Conservation (phyloP, 2,113 vertebrate genomes). For the Barbus barbus region DNA sequence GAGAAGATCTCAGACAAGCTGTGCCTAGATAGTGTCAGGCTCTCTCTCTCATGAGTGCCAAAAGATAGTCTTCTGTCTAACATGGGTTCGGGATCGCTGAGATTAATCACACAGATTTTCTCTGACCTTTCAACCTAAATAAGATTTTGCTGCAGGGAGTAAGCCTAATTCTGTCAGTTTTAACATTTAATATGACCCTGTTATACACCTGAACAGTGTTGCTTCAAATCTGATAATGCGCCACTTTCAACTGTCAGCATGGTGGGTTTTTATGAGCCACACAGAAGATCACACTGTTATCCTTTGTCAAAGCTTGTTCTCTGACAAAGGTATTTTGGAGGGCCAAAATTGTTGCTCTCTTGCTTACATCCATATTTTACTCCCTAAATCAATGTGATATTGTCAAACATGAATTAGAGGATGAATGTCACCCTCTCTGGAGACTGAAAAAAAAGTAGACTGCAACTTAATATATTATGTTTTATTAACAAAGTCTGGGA, state of each 20-base stretch:
- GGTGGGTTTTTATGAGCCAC: slow-evolving; percentile 11
- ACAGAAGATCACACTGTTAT: not conserved
- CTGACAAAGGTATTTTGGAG: slow-evolving; percentile 13
- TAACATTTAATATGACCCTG: slow-evolving; percentile 6
- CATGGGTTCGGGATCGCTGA: not conserved
- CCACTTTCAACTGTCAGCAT: not conserved
- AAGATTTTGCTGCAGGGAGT: not conserved
- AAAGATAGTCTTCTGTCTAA: slow-evolving; percentile 11
- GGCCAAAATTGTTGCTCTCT: not conserved
- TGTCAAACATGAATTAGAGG: slow-evolving; percentile 14
- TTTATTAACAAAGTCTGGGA: too few species aligned
- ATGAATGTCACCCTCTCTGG: not conserved
- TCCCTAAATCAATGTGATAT: slow-evolving; percentile 3
- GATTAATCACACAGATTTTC: not conserved
- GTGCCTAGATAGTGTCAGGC: not conserved
- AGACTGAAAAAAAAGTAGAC: too few species aligned
- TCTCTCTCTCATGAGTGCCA: not conserved
- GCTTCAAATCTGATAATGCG: not conserved
- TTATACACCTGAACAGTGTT: not conserved
- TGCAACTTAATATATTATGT: too few species aligned
- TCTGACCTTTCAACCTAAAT: slow-evolving; percentile 18
- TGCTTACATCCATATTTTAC: not conserved
- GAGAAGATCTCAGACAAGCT: slow-evolving; percentile 1
- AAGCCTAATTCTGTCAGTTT: slow-evolving; percentile 6
- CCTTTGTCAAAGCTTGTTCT: too few species aligned